These are phyloP conservation scores for Nemopilema nomurai DNA, from an alignment of 30 jellyfish, hydroid and myxozoan genomes.

Conservation along the genomic window DNA sequence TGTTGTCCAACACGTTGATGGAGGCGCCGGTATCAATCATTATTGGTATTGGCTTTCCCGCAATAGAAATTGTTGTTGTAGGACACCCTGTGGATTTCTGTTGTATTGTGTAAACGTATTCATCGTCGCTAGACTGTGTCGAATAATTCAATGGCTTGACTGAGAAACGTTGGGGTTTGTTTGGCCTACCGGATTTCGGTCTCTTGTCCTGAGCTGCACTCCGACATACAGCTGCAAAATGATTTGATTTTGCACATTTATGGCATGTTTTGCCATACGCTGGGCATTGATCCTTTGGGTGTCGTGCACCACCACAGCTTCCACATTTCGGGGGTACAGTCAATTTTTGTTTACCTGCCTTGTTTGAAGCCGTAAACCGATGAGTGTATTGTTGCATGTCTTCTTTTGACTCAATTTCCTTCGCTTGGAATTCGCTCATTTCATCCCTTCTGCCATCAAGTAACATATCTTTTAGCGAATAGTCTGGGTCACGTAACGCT, in stretches of 20 bases:
- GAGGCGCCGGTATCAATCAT: slow-evolving; percentile 35
- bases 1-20: slow-evolving; percentile 6
- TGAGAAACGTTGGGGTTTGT: too few species aligned
- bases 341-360: too few species aligned
- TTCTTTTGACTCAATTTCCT: slow-evolving; percentile 24
- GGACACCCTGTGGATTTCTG: too few species aligned
- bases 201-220: background rate
- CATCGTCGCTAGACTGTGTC: slow-evolving; percentile 27
- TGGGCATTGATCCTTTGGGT: slow-evolving; percentile 20
- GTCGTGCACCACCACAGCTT: slow-evolving; percentile 53
- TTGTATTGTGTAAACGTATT: slow-evolving; percentile 1
- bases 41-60: background rate
- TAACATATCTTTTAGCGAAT: slow-evolving; percentile 12
- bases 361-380: too few species aligned
- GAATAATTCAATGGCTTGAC: too few species aligned
- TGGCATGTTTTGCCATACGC: slow-evolving; percentile 31
- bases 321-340: too few species aligned
- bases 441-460: slow-evolving; percentile 56
- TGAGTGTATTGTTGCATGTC: background rate
- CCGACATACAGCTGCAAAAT: slow-evolving; percentile 47
- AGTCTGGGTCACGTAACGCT: slow-evolving; percentile 25
- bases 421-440: slow-evolving; percentile 6
- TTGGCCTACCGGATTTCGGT: too few species aligned
- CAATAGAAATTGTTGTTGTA: too few species aligned
- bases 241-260: slow-evolving; percentile 19